Base-by-base conservation (phyloP, 2,888 invertebrate genomes). In the Spilosoma lubricipeda region DNA sequence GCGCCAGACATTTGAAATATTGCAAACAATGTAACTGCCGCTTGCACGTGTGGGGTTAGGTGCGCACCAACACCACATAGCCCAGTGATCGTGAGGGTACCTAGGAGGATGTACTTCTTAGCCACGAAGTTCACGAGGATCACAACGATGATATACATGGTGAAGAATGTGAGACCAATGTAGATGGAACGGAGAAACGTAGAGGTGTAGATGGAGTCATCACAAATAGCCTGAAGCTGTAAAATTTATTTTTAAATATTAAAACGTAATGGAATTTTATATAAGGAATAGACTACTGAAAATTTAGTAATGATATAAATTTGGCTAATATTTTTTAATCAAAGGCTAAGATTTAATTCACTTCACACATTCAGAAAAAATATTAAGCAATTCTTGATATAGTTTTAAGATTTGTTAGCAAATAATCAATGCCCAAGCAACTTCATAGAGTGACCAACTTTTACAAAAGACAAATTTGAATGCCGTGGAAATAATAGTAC, bases 111-210 rank as follows among this genome's bases (percentile, higher is more conserved):
- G 67, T 90, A 87, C 86, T 96, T 96, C 88, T 97, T 97, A 33
- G 94, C 93, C n/a, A 95, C 77, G 66, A 90, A 87, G 88, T 94
- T 94, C 1, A 95, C 97, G 0, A 97, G 91, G 84, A 96, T 96
- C 8, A 97, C 97, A 36, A 97, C 97, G 23, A 96, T 84, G 52
- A 97, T 84, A 87, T 97, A 97, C 86, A 97, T 96, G 1, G 97
- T 85, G 56, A 97, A 95, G 85, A 97, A 97, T 8, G 96, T 96
- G 0, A 96, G 92, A 0, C 97, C 98, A 82, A 97, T 97, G 77
- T 96, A 95, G 78, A 97, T 95, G 56, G 98, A 96, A 71, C 97
- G 96, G 82, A 96, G 92, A 85, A 97, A 97, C 4, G 97, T 97
- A 0, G 93, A 92, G 0, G 95, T 91, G 86, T 97, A 97, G 78